phyloP scores from a whole-genome alignment of 2,888 invertebrate genomes.

The Spicauda simplicius region DNA sequence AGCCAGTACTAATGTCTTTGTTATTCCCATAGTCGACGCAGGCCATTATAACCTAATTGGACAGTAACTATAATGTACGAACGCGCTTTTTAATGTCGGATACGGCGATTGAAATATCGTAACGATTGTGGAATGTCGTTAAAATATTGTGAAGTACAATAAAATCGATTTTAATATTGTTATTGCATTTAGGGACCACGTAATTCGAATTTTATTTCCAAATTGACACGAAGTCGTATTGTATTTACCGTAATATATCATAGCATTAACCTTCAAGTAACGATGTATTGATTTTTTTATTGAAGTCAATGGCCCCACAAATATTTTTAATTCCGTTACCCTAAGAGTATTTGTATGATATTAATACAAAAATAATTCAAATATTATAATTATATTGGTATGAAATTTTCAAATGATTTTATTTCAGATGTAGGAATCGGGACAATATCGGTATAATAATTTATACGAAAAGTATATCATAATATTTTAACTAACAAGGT shows the following conservation, averaged over 20 bases:
- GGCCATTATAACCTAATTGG: constrained; percentile 70
- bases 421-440: too few relatives aligned
- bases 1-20: constrained; percentile 55
- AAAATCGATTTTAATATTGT: constrained; percentile 18
- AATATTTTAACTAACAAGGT: too few relatives aligned
- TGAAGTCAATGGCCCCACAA: neutral
- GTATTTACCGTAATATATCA: neutral
- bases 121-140: constrained; percentile 40
- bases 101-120: constrained; percentile 38
- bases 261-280: neutral
- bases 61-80: constrained; percentile 42
- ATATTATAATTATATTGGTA: too few relatives aligned
- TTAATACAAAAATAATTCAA: too few relatives aligned
- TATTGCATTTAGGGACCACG: constrained; percentile 13
- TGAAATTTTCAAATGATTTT: too few relatives aligned
- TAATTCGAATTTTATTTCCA: neutral
- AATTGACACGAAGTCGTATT: neutral
- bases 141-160: constrained; percentile 33
- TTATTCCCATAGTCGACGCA: constrained; percentile 67
- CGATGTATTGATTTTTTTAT: neutral
- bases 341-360: too few relatives aligned
- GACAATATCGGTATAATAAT: too few relatives aligned
- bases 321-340: neutral
- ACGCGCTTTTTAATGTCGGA: constrained; percentile 35
- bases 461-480: too few relatives aligned